Conservation (phyloP, 2,888 invertebrate genomes). For the Ochropleura plecta region DNA sequence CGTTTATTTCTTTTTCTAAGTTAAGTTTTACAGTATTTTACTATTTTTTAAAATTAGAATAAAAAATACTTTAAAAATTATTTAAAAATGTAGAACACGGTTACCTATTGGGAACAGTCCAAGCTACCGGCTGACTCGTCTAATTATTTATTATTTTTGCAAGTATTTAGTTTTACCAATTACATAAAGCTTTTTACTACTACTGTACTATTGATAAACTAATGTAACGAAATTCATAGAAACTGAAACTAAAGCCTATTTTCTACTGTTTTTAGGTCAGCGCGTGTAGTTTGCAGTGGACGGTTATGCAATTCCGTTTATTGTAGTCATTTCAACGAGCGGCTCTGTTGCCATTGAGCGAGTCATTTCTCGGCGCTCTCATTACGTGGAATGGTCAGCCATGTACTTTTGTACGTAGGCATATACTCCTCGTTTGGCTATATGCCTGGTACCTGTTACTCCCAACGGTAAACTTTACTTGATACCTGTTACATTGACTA, state of each 20-base stretch:
- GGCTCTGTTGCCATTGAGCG: constrained; percentile 67
- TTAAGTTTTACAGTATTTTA: no score
- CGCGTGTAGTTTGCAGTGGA: constrained; percentile 59
- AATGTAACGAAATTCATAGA: constrained; percentile 29
- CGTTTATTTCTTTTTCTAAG: no score
- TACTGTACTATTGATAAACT: constrained; percentile 1
- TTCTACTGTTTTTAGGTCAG: constrained; percentile 54
- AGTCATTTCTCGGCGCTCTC: constrained; percentile 68
- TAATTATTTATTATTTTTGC: no score
- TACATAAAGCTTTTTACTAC: neutral
- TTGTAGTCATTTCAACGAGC: constrained; percentile 67
- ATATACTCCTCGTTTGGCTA: constrained; percentile 8
- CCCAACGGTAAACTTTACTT: constrained; percentile 12
- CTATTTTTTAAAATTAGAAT: no score
- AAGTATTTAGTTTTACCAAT: neutral
- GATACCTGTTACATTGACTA: constrained; percentile 41
- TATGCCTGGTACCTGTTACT: constrained; percentile 45
- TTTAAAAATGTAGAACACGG: no score
- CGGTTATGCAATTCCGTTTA: constrained; percentile 71
- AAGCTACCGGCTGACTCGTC: no score
- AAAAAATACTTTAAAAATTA: no score
- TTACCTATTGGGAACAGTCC: no score
- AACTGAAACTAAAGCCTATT: constrained; percentile 38
- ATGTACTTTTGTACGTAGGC: constrained; percentile 33
- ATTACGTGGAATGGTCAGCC: constrained; percentile 70